Conservation (phyloP, 2,797 vertebrate genomes). For the Pempheris klunzingeri region DNA sequence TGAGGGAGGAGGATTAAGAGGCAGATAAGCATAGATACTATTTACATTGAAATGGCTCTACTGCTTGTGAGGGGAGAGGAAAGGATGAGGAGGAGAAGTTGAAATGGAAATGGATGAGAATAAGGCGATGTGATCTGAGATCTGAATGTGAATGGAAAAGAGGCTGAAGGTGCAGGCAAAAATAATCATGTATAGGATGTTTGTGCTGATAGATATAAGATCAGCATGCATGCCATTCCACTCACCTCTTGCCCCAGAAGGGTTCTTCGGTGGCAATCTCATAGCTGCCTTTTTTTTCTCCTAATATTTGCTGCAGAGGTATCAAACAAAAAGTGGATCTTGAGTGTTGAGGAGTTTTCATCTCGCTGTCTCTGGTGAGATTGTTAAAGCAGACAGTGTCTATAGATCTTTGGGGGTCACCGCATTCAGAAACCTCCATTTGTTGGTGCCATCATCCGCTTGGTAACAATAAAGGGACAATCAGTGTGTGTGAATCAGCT, state of each 20-base stretch:
- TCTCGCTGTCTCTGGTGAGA: conserved; percentile 64
- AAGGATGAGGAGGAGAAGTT: conserved; percentile 41
- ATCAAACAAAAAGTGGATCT: conserved; percentile 71
- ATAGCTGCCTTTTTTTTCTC: conserved; percentile 43
- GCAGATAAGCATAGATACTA: conserved; percentile 61
- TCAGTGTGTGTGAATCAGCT: conserved; percentile 73
- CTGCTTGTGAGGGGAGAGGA: conserved; percentile 44
- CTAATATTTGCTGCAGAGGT: conserved; percentile 67
- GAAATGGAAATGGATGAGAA: conserved; percentile 65
- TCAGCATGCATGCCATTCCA: conserved; percentile 72
- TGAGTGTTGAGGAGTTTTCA: conserved; percentile 66
- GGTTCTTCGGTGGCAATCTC: conserved; percentile 71
- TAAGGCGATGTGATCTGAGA: conserved; percentile 64
- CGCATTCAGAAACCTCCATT: conserved; percentile 75
- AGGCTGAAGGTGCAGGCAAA: conserved; percentile 69
- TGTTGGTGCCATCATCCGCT: conserved; percentile 66
- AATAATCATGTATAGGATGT: conserved; percentile 73
- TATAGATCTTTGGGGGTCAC: conserved; percentile 75
- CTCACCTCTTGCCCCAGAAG: conserved; percentile 63
- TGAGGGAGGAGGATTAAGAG: conserved; percentile 58
- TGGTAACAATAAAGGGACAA: conserved; percentile 76
- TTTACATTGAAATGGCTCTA: conserved; percentile 69
- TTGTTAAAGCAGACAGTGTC: conserved; percentile 69
- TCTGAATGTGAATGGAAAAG: conserved; percentile 71
- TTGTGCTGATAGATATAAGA: conserved; percentile 75